Percentiles rank a stretch among this genome's conserved stretches.
phyloP scores from a whole-genome alignment of 2,888 invertebrate species.

The Boloria euphrosyne region DNA sequence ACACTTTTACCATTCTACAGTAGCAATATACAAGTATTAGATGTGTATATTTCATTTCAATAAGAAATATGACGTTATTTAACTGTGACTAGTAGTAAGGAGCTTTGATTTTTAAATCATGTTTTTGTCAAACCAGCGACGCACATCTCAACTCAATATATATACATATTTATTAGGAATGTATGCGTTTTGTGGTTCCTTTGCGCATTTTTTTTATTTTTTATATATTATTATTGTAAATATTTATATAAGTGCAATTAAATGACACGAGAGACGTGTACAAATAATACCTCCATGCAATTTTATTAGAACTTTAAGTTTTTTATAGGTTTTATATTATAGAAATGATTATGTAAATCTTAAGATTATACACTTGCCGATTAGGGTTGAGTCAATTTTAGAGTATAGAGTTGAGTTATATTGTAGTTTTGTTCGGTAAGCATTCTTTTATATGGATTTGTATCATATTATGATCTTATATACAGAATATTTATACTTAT shows the following conservation, averaged over 20 bases:
- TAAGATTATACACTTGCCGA: constrained; percentile 36
- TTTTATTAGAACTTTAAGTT: constrained; percentile 31
- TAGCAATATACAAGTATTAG: too few relatives aligned
- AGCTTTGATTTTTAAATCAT: neutral
- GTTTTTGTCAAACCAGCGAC: constrained; percentile 31
- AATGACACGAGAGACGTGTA: constrained; percentile 25
- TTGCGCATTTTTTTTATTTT: constrained; percentile 70
- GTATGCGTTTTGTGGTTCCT: constrained; percentile 67
- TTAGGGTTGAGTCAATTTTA: constrained; percentile 44
- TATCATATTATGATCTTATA: neutral
- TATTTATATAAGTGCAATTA: constrained; percentile 46
- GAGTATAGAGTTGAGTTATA: constrained; percentile 24
- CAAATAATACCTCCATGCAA: constrained; percentile 40
- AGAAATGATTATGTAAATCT: constrained; percentile 24
- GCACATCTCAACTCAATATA: constrained; percentile 13
- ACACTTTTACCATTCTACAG: too few relatives aligned
- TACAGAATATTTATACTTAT: neutral
- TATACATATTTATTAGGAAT: constrained; percentile 34
- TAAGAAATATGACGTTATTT: too few relatives aligned
- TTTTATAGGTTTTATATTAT: constrained; percentile 25
- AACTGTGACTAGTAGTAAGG: neutral
- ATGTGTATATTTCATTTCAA: too few relatives aligned
- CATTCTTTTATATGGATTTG: constrained; percentile 26
- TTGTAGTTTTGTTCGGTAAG: constrained; percentile 24
- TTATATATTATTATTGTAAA: constrained; percentile 41